Evolutionary conservation across 2,888 invertebrate genomes (phyloP), one percentile per base, ranked within the genome.

Genomic region (Eulithis prunata): DNA sequence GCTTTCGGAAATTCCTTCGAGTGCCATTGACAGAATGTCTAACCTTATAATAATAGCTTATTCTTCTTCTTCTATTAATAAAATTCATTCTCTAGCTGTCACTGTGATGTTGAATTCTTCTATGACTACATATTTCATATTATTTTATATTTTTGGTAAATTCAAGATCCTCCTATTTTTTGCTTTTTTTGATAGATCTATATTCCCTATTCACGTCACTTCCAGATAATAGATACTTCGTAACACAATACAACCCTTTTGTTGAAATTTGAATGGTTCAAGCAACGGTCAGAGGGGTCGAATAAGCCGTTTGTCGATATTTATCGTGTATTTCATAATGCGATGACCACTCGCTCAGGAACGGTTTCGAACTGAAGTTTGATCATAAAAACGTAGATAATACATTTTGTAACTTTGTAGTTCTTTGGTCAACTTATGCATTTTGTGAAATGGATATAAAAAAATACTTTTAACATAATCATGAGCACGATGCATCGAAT

Each of bases 231-330:
- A 62, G 43, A 62, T 62, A 64, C 51, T 66, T 68, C 56, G 55
- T 63, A 60, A 68, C 63, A 61, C 57, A 68, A 63, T 57, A 66
- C 55, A 63, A 62, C 61, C 56, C 60, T 55, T 56, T 60, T 36
- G 53, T 43, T 47, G 56, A 49, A 56, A 64, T 69, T 66, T 57
- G 58, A 64, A 63, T 54, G 62, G 66, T 57, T 54, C 58, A 61
- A 67, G 58, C n/a, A 60, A 66, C 58, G 68, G 64, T 71, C 67
- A 64, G 66, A 69, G 69, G 67, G 77, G 78, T 78, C 74, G 70
- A 74, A 69, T 68, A 69, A 73, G 69, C 70, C 53, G 76, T 77
- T 75, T 73, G 72, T 72, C 69, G 78, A 74, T 75, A 71, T 69
- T 65, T 69, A 71, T 67, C 64, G 62, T 53, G 65, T 54, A 56